Conservation (phyloP, 2,888 invertebrate species). For the Eupithecia dodoneata region DNA sequence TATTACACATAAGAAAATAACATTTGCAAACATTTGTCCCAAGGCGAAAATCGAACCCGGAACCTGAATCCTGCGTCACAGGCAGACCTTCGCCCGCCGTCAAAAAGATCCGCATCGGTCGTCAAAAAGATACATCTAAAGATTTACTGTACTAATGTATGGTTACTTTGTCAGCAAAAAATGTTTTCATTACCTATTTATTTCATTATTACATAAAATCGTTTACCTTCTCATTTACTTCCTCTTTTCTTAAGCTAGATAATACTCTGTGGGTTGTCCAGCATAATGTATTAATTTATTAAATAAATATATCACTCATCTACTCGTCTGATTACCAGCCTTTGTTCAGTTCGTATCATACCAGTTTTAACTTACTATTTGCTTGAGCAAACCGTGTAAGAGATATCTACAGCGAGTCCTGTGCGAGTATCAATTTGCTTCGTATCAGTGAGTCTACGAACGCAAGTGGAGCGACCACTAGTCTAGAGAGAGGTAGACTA, state of each 20-base stretch:
- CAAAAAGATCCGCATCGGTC: too few relatives aligned
- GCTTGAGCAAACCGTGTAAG: constrained; percentile 47
- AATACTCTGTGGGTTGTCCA: too few relatives aligned
- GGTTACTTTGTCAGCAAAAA: not conserved
- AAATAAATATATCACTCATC: not conserved
- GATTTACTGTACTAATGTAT: not conserved
- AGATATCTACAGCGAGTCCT: constrained; percentile 43
- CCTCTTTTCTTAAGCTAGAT: too few relatives aligned
- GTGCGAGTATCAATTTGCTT: constrained; percentile 64
- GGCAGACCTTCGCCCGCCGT: too few relatives aligned
- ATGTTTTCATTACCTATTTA: too few relatives aligned
- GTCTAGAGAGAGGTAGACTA: constrained; percentile 51
- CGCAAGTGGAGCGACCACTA: constrained; percentile 63
- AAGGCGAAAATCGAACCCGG: too few relatives aligned
- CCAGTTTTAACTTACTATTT: constrained; percentile 29
- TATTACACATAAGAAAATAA: too few relatives aligned
- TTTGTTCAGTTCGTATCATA: not conserved
- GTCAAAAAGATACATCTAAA: too few relatives aligned
- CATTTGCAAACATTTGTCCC: too few relatives aligned
- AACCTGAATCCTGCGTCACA: too few relatives aligned
- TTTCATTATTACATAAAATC: not conserved
- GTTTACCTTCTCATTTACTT: not conserved
- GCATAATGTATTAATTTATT: too few relatives aligned
- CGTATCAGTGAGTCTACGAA: constrained; percentile 66
- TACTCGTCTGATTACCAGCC: not conserved